Conservation (phyloP, 2,888 invertebrate genomes). For the Lasioglossum leucozonium region DNA sequence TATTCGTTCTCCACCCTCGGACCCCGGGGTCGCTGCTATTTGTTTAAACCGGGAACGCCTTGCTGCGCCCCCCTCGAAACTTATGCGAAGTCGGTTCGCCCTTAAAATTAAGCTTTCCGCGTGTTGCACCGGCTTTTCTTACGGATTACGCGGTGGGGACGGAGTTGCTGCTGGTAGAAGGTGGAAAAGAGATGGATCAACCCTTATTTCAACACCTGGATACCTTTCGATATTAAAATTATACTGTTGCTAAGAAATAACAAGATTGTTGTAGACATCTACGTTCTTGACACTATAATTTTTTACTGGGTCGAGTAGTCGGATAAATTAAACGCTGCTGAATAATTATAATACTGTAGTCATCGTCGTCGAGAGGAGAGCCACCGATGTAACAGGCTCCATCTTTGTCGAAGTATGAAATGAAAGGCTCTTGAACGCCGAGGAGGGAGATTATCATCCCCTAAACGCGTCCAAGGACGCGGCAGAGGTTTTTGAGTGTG, state of each 20-base stretch:
- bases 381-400: background rate
- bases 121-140: background rate
- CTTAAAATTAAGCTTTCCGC: conserved; percentile 2
- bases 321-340: too few species aligned
- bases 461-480: background rate
- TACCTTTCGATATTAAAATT: background rate
- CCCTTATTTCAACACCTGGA: background rate
- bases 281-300: background rate
- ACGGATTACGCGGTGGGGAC: background rate
- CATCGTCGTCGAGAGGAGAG: background rate
- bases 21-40: background rate
- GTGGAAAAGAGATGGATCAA: background rate
- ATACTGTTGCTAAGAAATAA: too few species aligned
- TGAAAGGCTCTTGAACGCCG: background rate
- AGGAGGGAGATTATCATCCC: background rate
- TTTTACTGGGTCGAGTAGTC: too few species aligned
- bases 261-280: background rate
- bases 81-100: conserved; percentile 2
- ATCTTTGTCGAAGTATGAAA: background rate
- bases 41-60: conserved; percentile 25
- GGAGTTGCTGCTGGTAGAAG: background rate
- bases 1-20: conserved; percentile 68
- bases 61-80: background rate
- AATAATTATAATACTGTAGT: background rate
- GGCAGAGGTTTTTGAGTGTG: background rate